phyloP scores from a whole-genome alignment of 2,888 invertebrate genomes.

The Rotaria sp. region DNA sequence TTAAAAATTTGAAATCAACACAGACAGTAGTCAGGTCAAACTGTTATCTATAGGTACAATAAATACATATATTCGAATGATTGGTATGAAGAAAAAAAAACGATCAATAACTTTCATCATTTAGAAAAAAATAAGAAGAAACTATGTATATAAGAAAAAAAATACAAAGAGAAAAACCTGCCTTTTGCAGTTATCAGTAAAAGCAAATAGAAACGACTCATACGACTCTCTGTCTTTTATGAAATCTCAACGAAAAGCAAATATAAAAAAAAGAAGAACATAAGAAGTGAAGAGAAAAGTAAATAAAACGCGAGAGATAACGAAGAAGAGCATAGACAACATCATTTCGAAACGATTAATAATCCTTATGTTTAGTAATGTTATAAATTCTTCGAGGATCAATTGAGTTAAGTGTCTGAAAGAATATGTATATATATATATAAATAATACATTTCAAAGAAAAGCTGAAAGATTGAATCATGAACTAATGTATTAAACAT shows the following conservation, averaged over 20 bases:
- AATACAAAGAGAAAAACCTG: background rate
- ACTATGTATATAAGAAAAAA: too few species aligned
- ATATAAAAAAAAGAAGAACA: background rate
- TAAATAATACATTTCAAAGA: too few species aligned
- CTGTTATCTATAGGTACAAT: background rate
- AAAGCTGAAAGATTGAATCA: too few species aligned
- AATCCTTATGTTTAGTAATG: background rate
- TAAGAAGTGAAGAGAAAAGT: background rate
- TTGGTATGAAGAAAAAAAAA: background rate
- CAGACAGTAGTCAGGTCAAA: background rate
- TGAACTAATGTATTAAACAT: too few species aligned
- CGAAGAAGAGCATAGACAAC: background rate
- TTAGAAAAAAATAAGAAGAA: background rate
- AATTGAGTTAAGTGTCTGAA: background rate
- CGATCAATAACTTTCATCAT: background rate
- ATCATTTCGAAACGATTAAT: background rate
- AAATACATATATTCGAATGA: background rate
- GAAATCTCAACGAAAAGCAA: slow-evolving; percentile 5
- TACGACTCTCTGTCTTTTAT: background rate
- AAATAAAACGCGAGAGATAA: background rate
- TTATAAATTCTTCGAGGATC: background rate
- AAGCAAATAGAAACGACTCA: background rate
- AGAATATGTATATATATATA: too few species aligned
- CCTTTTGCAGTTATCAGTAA: background rate
- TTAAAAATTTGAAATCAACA: too few species aligned